A percentile compares a stretch with the other conserved stretches of the same genome.
phyloP scores from a whole-genome alignment of 2,113 vertebrate species.

The Candoia aspera region DNA sequence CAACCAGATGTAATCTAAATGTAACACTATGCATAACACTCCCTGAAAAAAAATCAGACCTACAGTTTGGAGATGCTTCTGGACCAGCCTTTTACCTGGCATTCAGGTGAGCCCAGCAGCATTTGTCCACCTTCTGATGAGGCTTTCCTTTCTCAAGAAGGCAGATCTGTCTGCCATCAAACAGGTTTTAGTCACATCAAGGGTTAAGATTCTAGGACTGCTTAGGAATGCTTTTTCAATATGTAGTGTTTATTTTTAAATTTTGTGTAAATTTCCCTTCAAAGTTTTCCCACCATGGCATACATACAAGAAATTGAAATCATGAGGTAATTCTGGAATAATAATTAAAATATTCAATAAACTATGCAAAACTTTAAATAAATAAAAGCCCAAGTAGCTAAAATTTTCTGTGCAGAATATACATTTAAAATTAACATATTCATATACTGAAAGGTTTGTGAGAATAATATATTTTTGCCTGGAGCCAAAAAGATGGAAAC shows the following conservation, averaged over 20 bases:
- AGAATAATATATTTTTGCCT: background rate
- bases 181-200: background rate
- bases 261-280: background rate
- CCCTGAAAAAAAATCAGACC: background rate
- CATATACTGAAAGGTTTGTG: background rate
- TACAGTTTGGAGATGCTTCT: background rate
- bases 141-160: background rate
- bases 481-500: background rate
- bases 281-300: background rate
- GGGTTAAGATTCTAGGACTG: background rate
- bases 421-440: background rate
- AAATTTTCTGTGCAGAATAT: background rate
- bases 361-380: background rate
- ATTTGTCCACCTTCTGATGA: background rate
- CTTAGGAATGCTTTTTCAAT: background rate
- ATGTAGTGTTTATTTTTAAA: background rate
- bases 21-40: background rate
- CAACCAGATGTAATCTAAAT: background rate
- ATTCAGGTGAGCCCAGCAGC: background rate
- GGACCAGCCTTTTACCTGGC: background rate
- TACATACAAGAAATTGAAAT: background rate
- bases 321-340: background rate
- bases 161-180: background rate
- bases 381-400: background rate
- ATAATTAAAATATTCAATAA: background rate